Percentiles rank a stretch among this genome's conserved stretches.
These are phyloP conservation scores for Anticlea derivata DNA, from an alignment of 2,888 invertebrate genomes.

Conservation along the genomic window DNA sequence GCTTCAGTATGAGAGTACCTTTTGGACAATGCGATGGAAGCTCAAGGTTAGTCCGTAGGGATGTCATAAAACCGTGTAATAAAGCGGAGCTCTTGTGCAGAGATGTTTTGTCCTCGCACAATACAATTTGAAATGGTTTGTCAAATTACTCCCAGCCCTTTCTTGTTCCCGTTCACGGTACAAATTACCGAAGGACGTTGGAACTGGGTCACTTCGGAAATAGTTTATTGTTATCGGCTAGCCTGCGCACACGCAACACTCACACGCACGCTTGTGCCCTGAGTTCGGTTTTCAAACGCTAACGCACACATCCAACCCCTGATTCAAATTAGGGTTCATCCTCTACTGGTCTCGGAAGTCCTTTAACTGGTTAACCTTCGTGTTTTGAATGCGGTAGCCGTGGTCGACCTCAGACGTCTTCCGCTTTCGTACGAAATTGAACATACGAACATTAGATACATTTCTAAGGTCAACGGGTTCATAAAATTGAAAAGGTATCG, in stretches of 20 bases:
- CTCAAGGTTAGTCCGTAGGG: constrained; percentile 52
- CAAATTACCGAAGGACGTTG: constrained; percentile 82
- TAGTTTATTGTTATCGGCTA: constrained; percentile 84
- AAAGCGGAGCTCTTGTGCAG: constrained; percentile 58
- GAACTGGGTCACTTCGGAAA: constrained; percentile 84
- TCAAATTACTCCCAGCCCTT: constrained; percentile 76
- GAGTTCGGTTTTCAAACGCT: constrained; percentile 68
- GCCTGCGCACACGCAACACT: constrained; percentile 77
- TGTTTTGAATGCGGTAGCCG: constrained; percentile 55
- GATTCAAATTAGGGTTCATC: constrained; percentile 73
- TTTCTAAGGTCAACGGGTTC: constrained; percentile 73
- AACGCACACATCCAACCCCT: constrained; percentile 63
- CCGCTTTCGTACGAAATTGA: constrained; percentile 69
- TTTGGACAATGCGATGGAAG: constrained; percentile 44
- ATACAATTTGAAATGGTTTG: constrained; percentile 65
- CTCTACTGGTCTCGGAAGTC: constrained; percentile 62
- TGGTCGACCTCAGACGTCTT: constrained; percentile 60
- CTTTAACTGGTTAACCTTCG: constrained; percentile 70
- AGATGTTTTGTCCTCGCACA: constrained; percentile 54
- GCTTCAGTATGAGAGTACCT: constrained; percentile 36
- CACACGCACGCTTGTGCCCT: constrained; percentile 60
- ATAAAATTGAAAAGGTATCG: constrained; percentile 74
- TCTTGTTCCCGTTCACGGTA: constrained; percentile 81
- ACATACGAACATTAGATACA: constrained; percentile 63
- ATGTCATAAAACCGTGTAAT: constrained; percentile 41